A percentile compares a stretch with the other conserved stretches of the same genome.
Evolutionary conservation across 2,113 vertebrate genomes (phyloP).

Genomic region (Speoplatyrhinus poulsoni): DNA sequence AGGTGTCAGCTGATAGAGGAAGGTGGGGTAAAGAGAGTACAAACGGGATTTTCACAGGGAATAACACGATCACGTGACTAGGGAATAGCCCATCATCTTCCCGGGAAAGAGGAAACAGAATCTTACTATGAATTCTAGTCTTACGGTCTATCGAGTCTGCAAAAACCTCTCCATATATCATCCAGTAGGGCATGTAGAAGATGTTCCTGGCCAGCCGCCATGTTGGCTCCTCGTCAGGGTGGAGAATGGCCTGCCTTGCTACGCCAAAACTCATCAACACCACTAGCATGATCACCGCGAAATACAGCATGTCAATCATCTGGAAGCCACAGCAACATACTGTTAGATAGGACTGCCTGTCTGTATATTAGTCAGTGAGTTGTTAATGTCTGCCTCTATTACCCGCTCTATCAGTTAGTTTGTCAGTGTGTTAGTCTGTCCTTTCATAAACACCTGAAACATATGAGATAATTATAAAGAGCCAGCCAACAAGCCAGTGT

Average conservation of each 20-base stretch:
- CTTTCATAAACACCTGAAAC: too few species aligned
- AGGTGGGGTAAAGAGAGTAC: neutral
- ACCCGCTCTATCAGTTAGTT: neutral
- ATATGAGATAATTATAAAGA: too few species aligned
- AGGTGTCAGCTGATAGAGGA: too few species aligned
- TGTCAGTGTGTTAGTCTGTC: too few species aligned
- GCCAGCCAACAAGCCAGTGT: too few species aligned
- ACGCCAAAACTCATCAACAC: slow-evolving; percentile 98
- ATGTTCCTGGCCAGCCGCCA: slow-evolving; percentile 96
- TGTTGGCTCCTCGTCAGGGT: slow-evolving; percentile 94
- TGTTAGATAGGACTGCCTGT: neutral
- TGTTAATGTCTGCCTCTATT: neutral
- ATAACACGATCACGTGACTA: neutral
- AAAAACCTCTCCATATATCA: slow-evolving; percentile 99
- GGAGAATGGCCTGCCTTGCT: slow-evolving; percentile 93
- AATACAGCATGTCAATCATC: slow-evolving; percentile 99
- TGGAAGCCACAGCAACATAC: slow-evolving; percentile 46
- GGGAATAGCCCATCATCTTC: slow-evolving; percentile 74
- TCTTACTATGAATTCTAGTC: slow-evolving; percentile 99
- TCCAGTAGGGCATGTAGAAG: slow-evolving; percentile 99
- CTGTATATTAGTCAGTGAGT: neutral
- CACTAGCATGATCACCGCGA: slow-evolving; percentile 98
- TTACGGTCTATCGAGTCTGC: slow-evolving; percentile 99
- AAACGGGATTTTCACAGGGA: neutral
- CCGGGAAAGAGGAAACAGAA: slow-evolving; percentile 83